Evolutionary conservation across 2,797 vertebrate species (phyloP).

Genomic region (Poecilia picta): DNA sequence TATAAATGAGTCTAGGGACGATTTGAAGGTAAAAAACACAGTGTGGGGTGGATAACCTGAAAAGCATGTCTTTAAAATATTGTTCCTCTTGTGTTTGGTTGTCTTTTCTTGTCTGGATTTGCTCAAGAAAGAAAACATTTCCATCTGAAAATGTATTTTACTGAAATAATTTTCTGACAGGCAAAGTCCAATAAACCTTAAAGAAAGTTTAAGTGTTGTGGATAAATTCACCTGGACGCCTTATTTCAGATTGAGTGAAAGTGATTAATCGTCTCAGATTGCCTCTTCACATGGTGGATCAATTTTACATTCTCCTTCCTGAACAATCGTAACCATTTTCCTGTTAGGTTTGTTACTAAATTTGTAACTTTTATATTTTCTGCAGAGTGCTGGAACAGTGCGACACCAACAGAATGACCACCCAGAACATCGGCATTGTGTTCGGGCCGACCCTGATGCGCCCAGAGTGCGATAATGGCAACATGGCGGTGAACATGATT

Average conservation of each 20-base stretch:
- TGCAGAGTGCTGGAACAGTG: conserved; percentile 86
- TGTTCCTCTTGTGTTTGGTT: neutral
- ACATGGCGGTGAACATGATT: conserved; percentile 87
- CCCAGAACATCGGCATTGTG: conserved; percentile 93
- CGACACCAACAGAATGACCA: conserved; percentile 88
- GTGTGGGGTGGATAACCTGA: neutral
- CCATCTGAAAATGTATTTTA: neutral
- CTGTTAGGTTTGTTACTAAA: neutral
- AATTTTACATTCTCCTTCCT: neutral
- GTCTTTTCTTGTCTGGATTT: neutral
- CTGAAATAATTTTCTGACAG: neutral
- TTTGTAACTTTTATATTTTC: conserved; percentile 3
- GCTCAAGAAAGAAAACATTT: neutral
- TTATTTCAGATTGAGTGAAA: neutral
- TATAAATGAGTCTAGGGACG: neutral
- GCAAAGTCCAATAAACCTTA: neutral
- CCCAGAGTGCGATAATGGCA: conserved; percentile 84
- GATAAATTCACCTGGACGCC: neutral
- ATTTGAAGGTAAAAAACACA: neutral
- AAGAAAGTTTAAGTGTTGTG: neutral
- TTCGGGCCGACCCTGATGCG: conserved; percentile 92
- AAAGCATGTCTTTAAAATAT: neutral
- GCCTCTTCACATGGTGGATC: neutral
- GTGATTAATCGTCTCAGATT: neutral
- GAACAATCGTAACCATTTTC: neutral